Evolutionary conservation across 2,888 invertebrate species (phyloP).

Genomic region (Drosophila vallismaia): DNA sequence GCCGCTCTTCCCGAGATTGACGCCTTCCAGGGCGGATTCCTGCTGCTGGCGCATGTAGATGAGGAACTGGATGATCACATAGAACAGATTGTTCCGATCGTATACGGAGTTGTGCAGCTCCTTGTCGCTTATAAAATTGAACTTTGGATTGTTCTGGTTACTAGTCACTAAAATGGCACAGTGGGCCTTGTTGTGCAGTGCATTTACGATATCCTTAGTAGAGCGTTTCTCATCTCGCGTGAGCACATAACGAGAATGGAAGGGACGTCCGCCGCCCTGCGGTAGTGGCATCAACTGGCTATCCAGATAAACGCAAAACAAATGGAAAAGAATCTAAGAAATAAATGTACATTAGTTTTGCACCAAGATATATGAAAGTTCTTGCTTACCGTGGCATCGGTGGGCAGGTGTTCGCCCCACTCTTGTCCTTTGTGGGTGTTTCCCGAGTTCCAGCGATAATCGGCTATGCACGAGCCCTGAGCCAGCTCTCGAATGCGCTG

Average conservation of each 20-base stretch:
- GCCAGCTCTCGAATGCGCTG: conserved; percentile 91
- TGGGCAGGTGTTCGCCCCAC: conserved; percentile 93
- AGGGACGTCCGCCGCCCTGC: conserved; percentile 88
- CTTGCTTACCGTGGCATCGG: conserved; percentile 91
- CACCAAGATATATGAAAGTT: no score
- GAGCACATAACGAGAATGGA: conserved; percentile 85
- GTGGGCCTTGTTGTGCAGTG: conserved; percentile 82
- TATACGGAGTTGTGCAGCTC: conserved; percentile 88
- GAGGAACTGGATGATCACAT: conserved; percentile 92
- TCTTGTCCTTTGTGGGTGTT: conserved; percentile 89
- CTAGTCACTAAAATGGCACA: conserved; percentile 82
- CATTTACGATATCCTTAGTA: conserved; percentile 80
- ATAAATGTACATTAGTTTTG: neutral
- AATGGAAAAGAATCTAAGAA: conserved; percentile 91
- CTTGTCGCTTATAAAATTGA: conserved; percentile 85
- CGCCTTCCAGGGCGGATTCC: conserved; percentile 90
- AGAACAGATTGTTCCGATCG: conserved; percentile 95
- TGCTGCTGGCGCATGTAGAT: conserved; percentile 90
- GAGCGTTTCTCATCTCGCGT: conserved; percentile 83
- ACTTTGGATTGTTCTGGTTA: conserved; percentile 82
- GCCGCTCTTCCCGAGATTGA: conserved; percentile 91
- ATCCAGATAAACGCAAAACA: conserved; percentile 94
- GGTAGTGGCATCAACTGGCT: conserved; percentile 89
- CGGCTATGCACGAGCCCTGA: conserved; percentile 93
- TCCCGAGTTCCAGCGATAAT: conserved; percentile 94